Base-by-base conservation (phyloP, 2,888 invertebrate species). In the Plebejus melissa region DNA sequence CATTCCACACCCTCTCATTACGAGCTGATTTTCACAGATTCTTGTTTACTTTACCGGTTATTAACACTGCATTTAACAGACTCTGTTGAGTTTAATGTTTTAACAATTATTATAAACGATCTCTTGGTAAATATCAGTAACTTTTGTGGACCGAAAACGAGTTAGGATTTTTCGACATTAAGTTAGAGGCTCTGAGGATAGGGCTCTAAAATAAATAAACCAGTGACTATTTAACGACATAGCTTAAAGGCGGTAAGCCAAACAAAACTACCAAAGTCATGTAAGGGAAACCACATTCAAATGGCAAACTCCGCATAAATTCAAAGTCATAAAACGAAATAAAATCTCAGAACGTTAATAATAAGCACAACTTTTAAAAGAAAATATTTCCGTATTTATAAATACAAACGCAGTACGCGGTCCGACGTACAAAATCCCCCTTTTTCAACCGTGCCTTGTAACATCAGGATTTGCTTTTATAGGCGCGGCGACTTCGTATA, bases 291-390 rank as follows among this genome's bases (percentile, higher is more conserved):
- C 54, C 5, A 2, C 22, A 71, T 41, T 16, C 41, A 57, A 70
- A 75, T 50, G 71, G 22, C 7, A 79, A 77, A 80, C 79, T 74
- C 75, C 80, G 78, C 79, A 77, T 77, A 78, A 79, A 82, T 78
- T 82, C 80, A 83, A 82, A 83, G 80, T 79, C 80, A 80, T 82
- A 80, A 82, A 82, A 80, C 78, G 80, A 80, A 79, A 82, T 82
- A 80, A 80, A 79, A 80, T 78, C 79, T 76, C 77, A 78, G 80
- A 79, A 79, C 79, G 80, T 81, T 79, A 79, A 80, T 79, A 80
- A 81, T 81, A 81, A 79, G 80, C 79, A 80, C 77, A 80, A 80
- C 80, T 80, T 79, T 81, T 81, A 79, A 78, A 78, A 79, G 78
- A 79, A 78, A 81, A 79, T 79, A 79, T 80, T 80, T 78, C 79